A percentile compares a stretch with the other conserved stretches of the same genome.
phyloP scores from a whole-genome alignment of 2,113 vertebrate species.

The Nannospalax galili region DNA sequence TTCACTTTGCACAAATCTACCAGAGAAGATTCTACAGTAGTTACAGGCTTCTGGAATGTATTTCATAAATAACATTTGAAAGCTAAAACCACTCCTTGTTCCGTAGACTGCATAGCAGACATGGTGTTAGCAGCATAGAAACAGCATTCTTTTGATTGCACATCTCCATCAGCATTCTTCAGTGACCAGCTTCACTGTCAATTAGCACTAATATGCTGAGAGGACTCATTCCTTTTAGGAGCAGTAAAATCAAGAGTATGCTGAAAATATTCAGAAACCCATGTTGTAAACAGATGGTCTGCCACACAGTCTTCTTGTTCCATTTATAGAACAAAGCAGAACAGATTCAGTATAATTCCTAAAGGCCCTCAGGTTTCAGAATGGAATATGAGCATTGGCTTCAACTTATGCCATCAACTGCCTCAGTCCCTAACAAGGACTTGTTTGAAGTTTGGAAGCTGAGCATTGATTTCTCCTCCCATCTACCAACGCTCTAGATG shows the following conservation, averaged over 20 bases:
- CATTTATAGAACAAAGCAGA: constrained; percentile 24
- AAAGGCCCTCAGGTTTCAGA: neutral
- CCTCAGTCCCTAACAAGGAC: neutral
- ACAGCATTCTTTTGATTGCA: neutral
- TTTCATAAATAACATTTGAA: neutral
- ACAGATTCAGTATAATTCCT: neutral
- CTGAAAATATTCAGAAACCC: neutral
- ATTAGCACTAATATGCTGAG: neutral
- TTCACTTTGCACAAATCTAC: neutral
- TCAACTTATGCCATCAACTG: neutral
- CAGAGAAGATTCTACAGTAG: neutral
- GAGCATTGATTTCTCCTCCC: neutral
- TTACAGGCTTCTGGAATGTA: neutral
- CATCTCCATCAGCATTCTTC: neutral
- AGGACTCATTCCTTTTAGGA: neutral
- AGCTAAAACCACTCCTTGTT: neutral
- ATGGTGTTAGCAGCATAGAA: neutral
- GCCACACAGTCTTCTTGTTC: neutral
- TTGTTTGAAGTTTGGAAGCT: neutral
- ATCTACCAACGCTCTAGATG: neutral
- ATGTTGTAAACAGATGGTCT: neutral
- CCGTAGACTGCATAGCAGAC: neutral
- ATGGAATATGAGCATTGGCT: neutral
- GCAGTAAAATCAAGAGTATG: neutral
- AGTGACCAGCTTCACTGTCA: neutral